A percentile compares a stretch with the other conserved stretches of the same genome.
These are phyloP conservation scores for Cheilosia grossa DNA, from an alignment of 2,888 invertebrate genomes.

Conservation along the genomic window DNA sequence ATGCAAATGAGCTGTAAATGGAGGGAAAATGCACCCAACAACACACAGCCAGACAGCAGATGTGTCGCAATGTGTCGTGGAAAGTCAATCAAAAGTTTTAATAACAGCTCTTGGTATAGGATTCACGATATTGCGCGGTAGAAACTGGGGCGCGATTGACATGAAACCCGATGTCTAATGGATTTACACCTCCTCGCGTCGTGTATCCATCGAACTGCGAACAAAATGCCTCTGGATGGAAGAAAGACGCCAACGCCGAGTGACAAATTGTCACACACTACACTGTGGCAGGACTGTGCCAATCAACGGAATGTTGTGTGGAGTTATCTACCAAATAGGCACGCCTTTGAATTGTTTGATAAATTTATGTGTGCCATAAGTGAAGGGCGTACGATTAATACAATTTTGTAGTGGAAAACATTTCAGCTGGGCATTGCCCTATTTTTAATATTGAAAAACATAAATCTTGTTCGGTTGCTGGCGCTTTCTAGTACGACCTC, in stretches of 20 bases:
- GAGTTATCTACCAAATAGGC: slow-evolving; percentile 1
- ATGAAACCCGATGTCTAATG: slow-evolving; percentile 61
- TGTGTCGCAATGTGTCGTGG: slow-evolving; percentile 50
- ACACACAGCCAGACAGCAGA: not conserved
- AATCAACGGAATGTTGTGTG: slow-evolving; percentile 46
- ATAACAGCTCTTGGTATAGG: slow-evolving; percentile 48
- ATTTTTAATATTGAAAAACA: slow-evolving; percentile 26
- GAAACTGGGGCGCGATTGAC: slow-evolving; percentile 23
- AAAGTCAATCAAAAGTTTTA: slow-evolving; percentile 68
- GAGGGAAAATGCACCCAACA: slow-evolving; percentile 17
- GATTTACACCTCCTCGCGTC: slow-evolving; percentile 26
- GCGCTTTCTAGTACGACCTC: not conserved
- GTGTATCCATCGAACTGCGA: slow-evolving; percentile 12
- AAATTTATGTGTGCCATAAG: slow-evolving; percentile 5
- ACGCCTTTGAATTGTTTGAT: slow-evolving; percentile 44
- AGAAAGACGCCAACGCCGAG: slow-evolving; percentile 62
- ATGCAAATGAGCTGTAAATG: slow-evolving; percentile 57
- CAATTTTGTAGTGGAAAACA: slow-evolving; percentile 6
- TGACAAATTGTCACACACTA: slow-evolving; percentile 71
- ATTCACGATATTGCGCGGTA: slow-evolving; percentile 38
- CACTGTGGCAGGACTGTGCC: slow-evolving; percentile 54
- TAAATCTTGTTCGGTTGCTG: slow-evolving; percentile 26
- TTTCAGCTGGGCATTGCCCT: slow-evolving; percentile 35
- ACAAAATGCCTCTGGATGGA: slow-evolving; percentile 42
- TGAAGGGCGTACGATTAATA: slow-evolving; percentile 48